Conservation (phyloP, 2,113 vertebrate genomes). For the Picathartes gymnocephalus region DNA sequence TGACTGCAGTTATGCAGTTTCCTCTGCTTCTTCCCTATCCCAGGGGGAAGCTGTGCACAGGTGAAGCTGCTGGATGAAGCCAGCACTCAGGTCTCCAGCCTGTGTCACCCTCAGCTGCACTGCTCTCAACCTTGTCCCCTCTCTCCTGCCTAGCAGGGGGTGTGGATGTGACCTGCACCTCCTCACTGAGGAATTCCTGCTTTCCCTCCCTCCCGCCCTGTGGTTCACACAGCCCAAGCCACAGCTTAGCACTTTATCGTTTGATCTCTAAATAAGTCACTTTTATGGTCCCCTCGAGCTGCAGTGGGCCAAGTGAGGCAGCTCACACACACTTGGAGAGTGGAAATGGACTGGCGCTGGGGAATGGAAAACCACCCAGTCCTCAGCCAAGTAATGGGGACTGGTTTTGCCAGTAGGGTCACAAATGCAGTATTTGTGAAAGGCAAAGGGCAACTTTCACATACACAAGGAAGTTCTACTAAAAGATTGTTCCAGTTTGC, state of each 20-base stretch:
- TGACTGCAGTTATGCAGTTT: background rate
- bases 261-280: background rate
- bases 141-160: background rate
- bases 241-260: background rate
- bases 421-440: background rate
- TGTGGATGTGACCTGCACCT: background rate
- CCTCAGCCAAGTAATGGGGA: background rate
- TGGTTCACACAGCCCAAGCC: background rate
- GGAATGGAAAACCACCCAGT: background rate
- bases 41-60: background rate
- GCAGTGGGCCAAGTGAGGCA: background rate
- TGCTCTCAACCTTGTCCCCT: background rate
- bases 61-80: background rate
- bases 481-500: background rate
- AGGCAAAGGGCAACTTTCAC: background rate
- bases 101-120: background rate
- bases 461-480: background rate
- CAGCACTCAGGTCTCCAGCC: background rate
- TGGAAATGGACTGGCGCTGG: background rate
- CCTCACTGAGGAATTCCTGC: background rate
- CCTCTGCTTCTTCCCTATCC: background rate
- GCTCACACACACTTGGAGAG: background rate
- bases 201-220: background rate
- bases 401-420: background rate
- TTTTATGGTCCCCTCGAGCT: background rate